Evolutionary conservation across 2,888 invertebrate genomes (phyloP), one percentile per base, ranked within the genome.

Genomic region (Zonitis immaculata): DNA sequence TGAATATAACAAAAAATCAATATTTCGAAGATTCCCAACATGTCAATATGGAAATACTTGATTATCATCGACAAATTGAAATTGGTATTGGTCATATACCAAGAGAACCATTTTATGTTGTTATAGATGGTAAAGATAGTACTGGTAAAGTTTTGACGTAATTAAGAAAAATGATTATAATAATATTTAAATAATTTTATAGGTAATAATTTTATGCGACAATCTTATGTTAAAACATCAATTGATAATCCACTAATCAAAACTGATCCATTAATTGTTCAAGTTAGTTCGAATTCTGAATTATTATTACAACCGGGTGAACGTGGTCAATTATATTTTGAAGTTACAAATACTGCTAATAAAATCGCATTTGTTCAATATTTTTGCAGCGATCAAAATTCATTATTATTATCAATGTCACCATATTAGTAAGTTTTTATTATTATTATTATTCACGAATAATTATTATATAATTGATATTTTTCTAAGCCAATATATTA

Each of bases 311-410:
- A 70, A 3, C 73, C 77, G 0, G 77, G 76, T 18, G 62, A 61
- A 51, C 57, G 58, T 27, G 58, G 67, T n/a, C 65, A 71, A 56
- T 66, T 90, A n/a, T 79, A 83, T 55, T 89, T 87, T 65, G 86
- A 88, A 73, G 83, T 90, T 0, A 86, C 84, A 0, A 90, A 90
- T 73, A 83, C 82, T 72, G 80, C 81, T n/a, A 79, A 80, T 8
- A 80, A 77, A 57, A 69, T 78, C 0, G 79, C 80, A 16, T 77
- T 76, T 54, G 84, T 82, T 62, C 74, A 73, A 49, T 88, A 85
- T 66, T 79, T 78, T 26, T 85, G 84, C 0, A 78, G 78, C 8
- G 82, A 85, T 48, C 80, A 86, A 64, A 76, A 80, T 52, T 74
- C 79, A 12, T 80, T 83, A 60, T 65, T 88, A 18, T 75, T 80